Percentiles rank a stretch among this genome's conserved stretches.
Evolutionary conservation across 2,113 vertebrate genomes (phyloP).

Genomic region (Zosterops lateralis): DNA sequence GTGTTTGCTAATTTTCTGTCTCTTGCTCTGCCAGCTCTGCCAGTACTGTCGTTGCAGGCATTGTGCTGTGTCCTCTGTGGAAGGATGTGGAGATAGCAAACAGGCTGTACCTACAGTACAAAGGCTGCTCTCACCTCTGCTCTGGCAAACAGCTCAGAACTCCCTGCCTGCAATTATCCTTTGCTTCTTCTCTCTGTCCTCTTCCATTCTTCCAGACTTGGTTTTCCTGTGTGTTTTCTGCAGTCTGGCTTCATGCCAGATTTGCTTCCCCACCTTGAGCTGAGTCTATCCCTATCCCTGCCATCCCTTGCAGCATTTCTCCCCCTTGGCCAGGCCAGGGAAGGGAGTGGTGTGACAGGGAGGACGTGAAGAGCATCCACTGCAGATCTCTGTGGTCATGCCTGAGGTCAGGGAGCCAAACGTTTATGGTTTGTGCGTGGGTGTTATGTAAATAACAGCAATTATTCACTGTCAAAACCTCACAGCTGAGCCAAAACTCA

Average conservation of each 20-base stretch:
- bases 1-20: not conserved
- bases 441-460: constrained; percentile 26
- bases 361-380: not conserved
- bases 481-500: constrained; percentile 18
- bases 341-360: not conserved
- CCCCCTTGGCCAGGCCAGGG: not conserved
- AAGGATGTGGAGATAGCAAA: not conserved
- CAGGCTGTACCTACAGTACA: not conserved
- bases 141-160: not conserved
- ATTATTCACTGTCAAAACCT: constrained; percentile 51
- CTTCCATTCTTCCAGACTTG: not conserved
- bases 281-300: not conserved
- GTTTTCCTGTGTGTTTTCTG: not conserved
- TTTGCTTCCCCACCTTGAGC: not conserved
- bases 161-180: not conserved
- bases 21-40: not conserved
- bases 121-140: constrained; percentile 14
- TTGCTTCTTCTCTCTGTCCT: not conserved
- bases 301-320: not conserved
- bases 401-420: constrained; percentile 43
- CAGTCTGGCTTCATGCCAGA: not conserved
- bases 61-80: not conserved
- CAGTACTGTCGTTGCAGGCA: not conserved
- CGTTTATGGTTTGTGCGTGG: not conserved
- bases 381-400: constrained; percentile 17